Conservation (phyloP, 2,888 invertebrate genomes). For the Cantharis rustica region DNA sequence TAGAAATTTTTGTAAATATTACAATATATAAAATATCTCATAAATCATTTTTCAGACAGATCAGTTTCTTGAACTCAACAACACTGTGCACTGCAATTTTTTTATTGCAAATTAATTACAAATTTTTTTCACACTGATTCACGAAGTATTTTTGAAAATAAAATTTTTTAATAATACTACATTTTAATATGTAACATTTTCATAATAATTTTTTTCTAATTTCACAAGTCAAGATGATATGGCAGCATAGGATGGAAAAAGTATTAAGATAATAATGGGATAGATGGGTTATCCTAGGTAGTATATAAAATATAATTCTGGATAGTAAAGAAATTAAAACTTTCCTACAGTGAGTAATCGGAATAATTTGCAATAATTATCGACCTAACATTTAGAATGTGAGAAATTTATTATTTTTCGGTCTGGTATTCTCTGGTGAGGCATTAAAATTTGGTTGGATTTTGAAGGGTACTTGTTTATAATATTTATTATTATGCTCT, state of each 20-base stretch:
- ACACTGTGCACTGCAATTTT: no score
- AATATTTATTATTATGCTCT: constrained; percentile 24
- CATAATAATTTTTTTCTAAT: no score
- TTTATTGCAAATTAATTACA: no score
- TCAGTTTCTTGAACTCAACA: background rate
- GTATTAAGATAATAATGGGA: background rate
- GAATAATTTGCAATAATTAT: background rate
- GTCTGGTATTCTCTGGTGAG: background rate
- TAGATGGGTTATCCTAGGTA: no score
- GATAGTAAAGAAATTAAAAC: background rate
- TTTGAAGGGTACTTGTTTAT: constrained; percentile 10
- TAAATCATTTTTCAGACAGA: background rate
- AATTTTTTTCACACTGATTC: no score
- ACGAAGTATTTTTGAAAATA: no score
- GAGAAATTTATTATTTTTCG: background rate
- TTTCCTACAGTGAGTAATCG: background rate
- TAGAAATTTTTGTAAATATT: background rate
- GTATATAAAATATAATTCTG: background rate
- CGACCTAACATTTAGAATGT: background rate
- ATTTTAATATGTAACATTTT: no score
- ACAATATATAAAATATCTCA: background rate
- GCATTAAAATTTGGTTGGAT: background rate
- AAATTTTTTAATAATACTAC: no score
- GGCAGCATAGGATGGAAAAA: background rate
- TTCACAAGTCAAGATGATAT: no score